Evolutionary conservation across 1,140 invertebrate species (phyloP).

Genomic region (Eufriesea mexicana): DNA sequence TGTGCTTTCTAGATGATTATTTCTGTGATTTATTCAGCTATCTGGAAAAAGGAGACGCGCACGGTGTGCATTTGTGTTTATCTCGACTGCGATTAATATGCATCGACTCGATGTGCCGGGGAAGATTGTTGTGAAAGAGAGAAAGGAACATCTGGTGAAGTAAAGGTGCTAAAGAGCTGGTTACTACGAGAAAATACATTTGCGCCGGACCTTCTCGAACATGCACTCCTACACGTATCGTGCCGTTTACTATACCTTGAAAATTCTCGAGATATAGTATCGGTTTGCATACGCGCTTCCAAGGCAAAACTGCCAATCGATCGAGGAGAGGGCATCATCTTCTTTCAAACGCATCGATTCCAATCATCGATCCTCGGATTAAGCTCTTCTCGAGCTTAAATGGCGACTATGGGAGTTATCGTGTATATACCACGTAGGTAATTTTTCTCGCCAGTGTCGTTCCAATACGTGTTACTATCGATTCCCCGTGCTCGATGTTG

Average conservation of each 20-base stretch:
- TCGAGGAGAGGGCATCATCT: background rate
- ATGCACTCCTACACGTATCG: slow-evolving; percentile 72
- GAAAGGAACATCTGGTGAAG: slow-evolving; percentile 69
- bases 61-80: background rate
- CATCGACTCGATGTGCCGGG: slow-evolving; percentile 31
- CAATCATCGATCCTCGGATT: slow-evolving; percentile 12
- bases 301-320: background rate
- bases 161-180: slow-evolving; percentile 64
- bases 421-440: slow-evolving; percentile 79
- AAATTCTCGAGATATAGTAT: slow-evolving; percentile 67
- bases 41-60: background rate
- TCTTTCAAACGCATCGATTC: background rate
- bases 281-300: background rate
- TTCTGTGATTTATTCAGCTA: background rate
- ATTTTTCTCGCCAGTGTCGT: slow-evolving; percentile 22
- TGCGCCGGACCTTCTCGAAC: slow-evolving; percentile 46
- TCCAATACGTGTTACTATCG: background rate
- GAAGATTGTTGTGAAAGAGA: slow-evolving; percentile 68
- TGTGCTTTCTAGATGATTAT: too few species aligned
- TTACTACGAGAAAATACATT: slow-evolving; percentile 38
- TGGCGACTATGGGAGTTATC: slow-evolving; percentile 80
- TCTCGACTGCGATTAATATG: slow-evolving; percentile 46
- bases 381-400: slow-evolving; percentile 57
- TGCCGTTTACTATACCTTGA: slow-evolving; percentile 68
- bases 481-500: too few species aligned